Conservation (phyloP, 2,888 invertebrate species). For the Zootermopsis nevadensis region DNA sequence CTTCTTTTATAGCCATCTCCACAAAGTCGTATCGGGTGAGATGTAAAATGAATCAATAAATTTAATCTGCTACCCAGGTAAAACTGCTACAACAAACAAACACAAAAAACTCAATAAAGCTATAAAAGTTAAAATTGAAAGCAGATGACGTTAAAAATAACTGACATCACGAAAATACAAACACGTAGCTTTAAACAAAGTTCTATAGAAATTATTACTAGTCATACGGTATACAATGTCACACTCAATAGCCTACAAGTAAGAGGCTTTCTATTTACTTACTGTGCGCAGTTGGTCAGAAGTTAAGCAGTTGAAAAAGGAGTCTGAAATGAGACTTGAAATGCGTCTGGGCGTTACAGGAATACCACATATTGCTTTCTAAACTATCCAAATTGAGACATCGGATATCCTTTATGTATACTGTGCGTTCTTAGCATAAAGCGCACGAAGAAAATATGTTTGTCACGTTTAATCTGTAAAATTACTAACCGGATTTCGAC, state of each 20-base stretch:
- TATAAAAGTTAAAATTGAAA: background rate
- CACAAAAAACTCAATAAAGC: slow-evolving; percentile 16
- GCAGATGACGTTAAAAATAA: slow-evolving; percentile 10
- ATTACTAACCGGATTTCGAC: too few relatives aligned
- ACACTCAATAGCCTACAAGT: background rate
- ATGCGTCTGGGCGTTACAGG: too few relatives aligned
- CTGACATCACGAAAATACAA: slow-evolving; percentile 12
- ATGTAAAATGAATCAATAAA: background rate
- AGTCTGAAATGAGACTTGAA: background rate
- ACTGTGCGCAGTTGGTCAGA: background rate
- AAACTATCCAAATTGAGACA: too few relatives aligned
- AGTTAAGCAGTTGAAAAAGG: background rate
- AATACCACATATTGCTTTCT: too few relatives aligned
- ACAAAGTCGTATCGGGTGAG: slow-evolving; percentile 4
- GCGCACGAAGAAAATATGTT: too few relatives aligned
- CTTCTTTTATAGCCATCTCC: too few relatives aligned
- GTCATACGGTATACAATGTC: too few relatives aligned
- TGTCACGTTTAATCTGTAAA: too few relatives aligned
- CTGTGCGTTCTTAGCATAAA: too few relatives aligned
- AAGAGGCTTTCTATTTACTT: background rate
- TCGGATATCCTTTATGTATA: too few relatives aligned
- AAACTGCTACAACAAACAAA: background rate
- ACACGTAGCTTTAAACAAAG: background rate
- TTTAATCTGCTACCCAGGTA: background rate
- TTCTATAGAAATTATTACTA: background rate